A percentile compares a stretch with the other conserved stretches of the same genome.
Evolutionary conservation across 2,113 vertebrate genomes (phyloP).

Genomic region (Oxyura jamaicensis): DNA sequence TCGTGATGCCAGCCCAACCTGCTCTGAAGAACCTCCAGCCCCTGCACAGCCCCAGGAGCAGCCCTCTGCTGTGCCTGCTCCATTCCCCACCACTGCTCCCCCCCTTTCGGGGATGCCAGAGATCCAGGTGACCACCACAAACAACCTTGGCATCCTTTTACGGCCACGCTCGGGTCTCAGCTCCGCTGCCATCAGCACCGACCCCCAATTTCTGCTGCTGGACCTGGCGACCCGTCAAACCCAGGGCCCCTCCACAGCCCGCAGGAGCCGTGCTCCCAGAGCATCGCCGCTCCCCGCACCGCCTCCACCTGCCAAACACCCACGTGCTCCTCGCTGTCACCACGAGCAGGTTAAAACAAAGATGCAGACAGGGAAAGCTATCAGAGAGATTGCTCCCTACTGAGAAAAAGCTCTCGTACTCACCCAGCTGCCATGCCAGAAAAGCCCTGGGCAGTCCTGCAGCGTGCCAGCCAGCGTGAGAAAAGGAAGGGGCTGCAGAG

Average conservation of each 20-base stretch:
- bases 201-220: fast-evolving
- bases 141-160: not conserved
- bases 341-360: not conserved
- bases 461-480: not conserved
- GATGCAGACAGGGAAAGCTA: not conserved
- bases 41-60: not conserved
- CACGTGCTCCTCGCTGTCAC: not conserved
- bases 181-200: not conserved
- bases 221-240: not conserved
- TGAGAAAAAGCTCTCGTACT: not conserved
- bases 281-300: fast-evolving
- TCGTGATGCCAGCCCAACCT: not conserved
- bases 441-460: not conserved
- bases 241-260: not conserved
- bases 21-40: not conserved
- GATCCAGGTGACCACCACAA: not conserved
- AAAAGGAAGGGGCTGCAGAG: not conserved
- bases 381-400: not conserved
- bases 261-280: not conserved
- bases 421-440: not conserved
- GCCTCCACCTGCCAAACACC: not conserved
- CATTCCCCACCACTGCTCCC: no score
- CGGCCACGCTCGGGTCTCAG: not conserved
- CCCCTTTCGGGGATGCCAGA: not conserved
- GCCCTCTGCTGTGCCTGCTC: not conserved